Base-by-base conservation (phyloP, 2,888 invertebrate species). In the Torymus auratus region DNA sequence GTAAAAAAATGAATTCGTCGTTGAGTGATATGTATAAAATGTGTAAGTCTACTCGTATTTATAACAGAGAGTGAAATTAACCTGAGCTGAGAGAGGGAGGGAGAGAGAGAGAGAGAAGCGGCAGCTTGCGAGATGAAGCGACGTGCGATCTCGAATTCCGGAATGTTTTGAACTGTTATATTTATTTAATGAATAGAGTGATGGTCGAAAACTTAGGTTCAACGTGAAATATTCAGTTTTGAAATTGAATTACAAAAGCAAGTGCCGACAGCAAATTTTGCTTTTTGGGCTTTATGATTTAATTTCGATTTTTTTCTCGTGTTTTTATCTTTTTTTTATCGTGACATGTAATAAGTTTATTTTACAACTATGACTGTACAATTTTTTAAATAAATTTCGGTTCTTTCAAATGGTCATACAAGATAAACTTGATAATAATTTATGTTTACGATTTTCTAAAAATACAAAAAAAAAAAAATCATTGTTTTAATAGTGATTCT, bases 11-110 rank as follows among this genome's bases (percentile, higher is more conserved):
- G 56, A 71, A 80, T 83, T 78, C 53, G 55, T 76, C 68, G 52
- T 76, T 81, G 80, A 83, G 78, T 78, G 78, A 75, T 83, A 76
- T 78, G 62, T 80, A 77, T 78, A 75, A 80, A 78, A 13, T 81
- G 69, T 71, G 56, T 75, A 78, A 81, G 74, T 78, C 20, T 76
- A 83, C 56, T 75, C 56, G 41, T 76, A 78, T 75, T 78, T 78
- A 78, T 80, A 70, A 68, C 7, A 41, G 7, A 41, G 41, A 41
- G 41, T 41, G 41, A 41, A 41, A 41, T 41, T 41, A 41, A 41
- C 41, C 41, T 41, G 41, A 7, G 41, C 7, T 41, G 41, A 41
- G 28, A 28, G 28, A 28, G 28, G 3, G 28, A 28, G 28, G 3
- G 28, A 28, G 28, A 28, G 28, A 41, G 17, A 50, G 76, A 69